Percentiles rank a stretch among this genome's conserved stretches.
Evolutionary conservation across 2,888 invertebrate genomes (phyloP).

Genomic region (Lithosia quadra): DNA sequence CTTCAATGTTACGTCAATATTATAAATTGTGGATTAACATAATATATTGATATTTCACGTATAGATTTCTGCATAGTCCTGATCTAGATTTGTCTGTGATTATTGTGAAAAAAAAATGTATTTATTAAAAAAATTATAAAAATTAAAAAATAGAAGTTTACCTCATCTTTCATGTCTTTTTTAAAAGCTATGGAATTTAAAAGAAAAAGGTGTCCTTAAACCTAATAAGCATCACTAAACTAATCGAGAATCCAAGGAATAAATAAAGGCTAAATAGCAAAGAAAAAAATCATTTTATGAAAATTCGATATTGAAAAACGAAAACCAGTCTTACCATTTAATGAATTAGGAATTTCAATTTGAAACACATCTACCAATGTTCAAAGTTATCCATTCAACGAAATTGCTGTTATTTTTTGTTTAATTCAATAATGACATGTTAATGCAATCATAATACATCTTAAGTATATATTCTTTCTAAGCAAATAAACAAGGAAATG

Average conservation of each 20-base stretch:
- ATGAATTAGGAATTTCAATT: too few species aligned
- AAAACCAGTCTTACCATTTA: too few species aligned
- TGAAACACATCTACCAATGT: too few species aligned
- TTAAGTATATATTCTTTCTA: not conserved
- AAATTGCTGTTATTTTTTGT: not conserved
- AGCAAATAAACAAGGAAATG: slow-evolving; percentile 8
- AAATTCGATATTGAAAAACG: not conserved
- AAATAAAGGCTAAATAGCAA: not conserved
- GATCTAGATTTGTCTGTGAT: slow-evolving; percentile 28
- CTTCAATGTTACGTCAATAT: slow-evolving; percentile 28
- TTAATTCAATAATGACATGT: not conserved
- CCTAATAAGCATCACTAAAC: too few species aligned
- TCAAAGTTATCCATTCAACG: not conserved
- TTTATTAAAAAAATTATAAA: not conserved
- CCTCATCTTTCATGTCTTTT: not conserved
- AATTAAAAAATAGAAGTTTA: not conserved
- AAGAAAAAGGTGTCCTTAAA: too few species aligned
- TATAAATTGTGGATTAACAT: slow-evolving; percentile 16
- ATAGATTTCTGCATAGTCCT: slow-evolving; percentile 11
- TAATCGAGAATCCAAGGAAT: too few species aligned
- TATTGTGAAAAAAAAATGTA: not conserved
- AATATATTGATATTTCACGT: slow-evolving; percentile 14
- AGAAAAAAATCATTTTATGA: not conserved
- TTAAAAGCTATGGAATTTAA: too few species aligned
- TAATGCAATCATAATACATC: not conserved